phyloP scores from a whole-genome alignment of 1,140 invertebrate species.

The Drosophila melanica region DNA sequence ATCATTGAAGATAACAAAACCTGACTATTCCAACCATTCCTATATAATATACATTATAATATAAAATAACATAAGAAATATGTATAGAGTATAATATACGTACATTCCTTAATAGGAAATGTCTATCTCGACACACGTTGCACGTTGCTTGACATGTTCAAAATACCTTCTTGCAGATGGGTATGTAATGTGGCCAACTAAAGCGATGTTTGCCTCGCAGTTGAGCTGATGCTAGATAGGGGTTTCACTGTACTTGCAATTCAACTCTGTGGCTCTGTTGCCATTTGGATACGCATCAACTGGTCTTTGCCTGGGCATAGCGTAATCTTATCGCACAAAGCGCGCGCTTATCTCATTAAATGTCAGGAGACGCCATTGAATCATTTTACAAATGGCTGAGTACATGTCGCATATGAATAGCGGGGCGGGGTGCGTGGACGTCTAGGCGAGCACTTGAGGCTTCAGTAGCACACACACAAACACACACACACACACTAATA shows the following conservation, averaged over 20 bases:
- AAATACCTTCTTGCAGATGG: too few relatives aligned
- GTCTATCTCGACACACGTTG: too few relatives aligned
- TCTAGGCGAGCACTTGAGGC: conserved; percentile 61
- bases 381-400: conserved; percentile 79
- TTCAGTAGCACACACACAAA: conserved; percentile 20
- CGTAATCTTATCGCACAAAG: conserved; percentile 64
- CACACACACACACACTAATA: conserved; percentile 28
- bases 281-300: conserved; percentile 32
- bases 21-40: too few relatives aligned
- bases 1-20: too few relatives aligned
- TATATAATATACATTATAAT: too few relatives aligned
- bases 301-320: conserved; percentile 44
- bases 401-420: conserved; percentile 71
- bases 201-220: too few relatives aligned
- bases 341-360: conserved; percentile 77
- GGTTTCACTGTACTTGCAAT: not conserved
- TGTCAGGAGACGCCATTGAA: conserved; percentile 77
- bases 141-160: too few relatives aligned
- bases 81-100: too few relatives aligned
- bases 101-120: too few relatives aligned
- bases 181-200: too few relatives aligned
- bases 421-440: not conserved
- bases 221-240: not conserved
- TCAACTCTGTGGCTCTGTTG: conserved; percentile 2
- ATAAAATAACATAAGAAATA: too few relatives aligned